These are phyloP conservation scores for Thamnophis elegans DNA, from an alignment of 2,797 vertebrate species.

Conservation along the genomic window DNA sequence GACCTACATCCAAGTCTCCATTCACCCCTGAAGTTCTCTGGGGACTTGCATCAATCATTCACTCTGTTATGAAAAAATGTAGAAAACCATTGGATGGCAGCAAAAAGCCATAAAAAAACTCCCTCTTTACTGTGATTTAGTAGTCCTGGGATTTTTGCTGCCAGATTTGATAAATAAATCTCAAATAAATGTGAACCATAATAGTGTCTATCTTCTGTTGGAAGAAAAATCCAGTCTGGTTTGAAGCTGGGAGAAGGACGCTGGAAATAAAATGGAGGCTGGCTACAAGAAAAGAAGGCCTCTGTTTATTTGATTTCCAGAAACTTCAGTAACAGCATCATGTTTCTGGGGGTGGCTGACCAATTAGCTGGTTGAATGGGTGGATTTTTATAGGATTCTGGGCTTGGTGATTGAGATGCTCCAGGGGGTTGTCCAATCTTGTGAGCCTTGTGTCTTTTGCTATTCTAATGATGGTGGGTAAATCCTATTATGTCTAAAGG, in stretches of 20 bases:
- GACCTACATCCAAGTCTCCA: neutral
- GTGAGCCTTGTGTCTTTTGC: neutral
- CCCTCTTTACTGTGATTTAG: neutral
- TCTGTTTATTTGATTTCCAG: neutral
- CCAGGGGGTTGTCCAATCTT: neutral
- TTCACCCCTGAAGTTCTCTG: neutral
- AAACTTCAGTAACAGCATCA: neutral
- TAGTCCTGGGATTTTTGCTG: neutral
- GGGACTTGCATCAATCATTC: neutral
- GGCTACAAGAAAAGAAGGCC: too few species aligned
- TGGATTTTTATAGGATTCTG: too few species aligned
- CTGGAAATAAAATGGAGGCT: too few species aligned
- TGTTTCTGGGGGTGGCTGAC: neutral
- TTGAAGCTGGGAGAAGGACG: too few species aligned
- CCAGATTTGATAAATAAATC: neutral
- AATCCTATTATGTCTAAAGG: too few species aligned
- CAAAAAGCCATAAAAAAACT: neutral
- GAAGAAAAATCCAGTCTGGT: too few species aligned
- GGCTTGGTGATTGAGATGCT: neutral
- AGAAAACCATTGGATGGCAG: neutral
- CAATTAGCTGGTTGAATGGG: neutral
- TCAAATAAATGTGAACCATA: neutral
- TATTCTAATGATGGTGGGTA: too few species aligned
- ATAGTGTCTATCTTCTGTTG: neutral
- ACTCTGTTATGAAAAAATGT: neutral